These are phyloP conservation scores for Harpegnathos saltator DNA, from an alignment of 1,140 invertebrate genomes.

Conservation along the genomic window DNA sequence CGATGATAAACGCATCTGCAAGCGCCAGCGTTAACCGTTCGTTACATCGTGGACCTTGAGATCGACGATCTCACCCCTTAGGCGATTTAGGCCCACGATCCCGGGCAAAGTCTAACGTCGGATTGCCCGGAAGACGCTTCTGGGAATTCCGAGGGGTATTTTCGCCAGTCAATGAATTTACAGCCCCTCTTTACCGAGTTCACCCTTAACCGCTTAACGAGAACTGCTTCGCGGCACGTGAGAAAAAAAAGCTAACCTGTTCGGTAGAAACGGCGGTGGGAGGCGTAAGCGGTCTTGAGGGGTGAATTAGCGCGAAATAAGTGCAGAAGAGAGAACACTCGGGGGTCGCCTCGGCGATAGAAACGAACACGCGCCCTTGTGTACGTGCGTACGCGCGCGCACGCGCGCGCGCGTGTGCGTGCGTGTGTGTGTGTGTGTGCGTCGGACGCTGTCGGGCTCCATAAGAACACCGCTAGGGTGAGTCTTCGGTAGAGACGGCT, in stretches of 20 bases:
- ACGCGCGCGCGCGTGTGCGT: not conserved
- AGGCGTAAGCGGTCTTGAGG: slow-evolving; percentile 83
- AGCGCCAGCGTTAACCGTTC: too few relatives aligned
- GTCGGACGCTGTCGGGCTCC: slow-evolving; percentile 54
- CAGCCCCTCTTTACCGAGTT: slow-evolving; percentile 81
- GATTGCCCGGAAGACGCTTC: slow-evolving; percentile 70
- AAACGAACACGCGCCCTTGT: slow-evolving; percentile 51
- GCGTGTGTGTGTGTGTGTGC: not conserved
- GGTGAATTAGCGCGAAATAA: slow-evolving; percentile 85
- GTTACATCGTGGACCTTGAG: too few relatives aligned
- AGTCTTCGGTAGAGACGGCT: slow-evolving; percentile 71
- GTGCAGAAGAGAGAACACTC: slow-evolving; percentile 74
- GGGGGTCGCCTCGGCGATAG: slow-evolving; percentile 64
- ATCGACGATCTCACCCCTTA: slow-evolving; percentile 14
- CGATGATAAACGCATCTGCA: too few relatives aligned
- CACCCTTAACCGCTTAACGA: slow-evolving; percentile 82
- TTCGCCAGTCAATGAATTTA: slow-evolving; percentile 86
- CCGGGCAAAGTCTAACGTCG: slow-evolving; percentile 17
- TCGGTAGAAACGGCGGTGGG: slow-evolving; percentile 51
- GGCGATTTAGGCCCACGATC: slow-evolving; percentile 32
- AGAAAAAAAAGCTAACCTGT: slow-evolving; percentile 82
- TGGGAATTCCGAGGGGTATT: slow-evolving; percentile 78
- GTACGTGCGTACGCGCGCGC: not conserved
- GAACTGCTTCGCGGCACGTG: slow-evolving; percentile 84
- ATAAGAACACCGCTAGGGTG: slow-evolving; percentile 70